Base-by-base conservation (phyloP, 2,797 vertebrate genomes). In the Rousettus madagascariensis region DNA sequence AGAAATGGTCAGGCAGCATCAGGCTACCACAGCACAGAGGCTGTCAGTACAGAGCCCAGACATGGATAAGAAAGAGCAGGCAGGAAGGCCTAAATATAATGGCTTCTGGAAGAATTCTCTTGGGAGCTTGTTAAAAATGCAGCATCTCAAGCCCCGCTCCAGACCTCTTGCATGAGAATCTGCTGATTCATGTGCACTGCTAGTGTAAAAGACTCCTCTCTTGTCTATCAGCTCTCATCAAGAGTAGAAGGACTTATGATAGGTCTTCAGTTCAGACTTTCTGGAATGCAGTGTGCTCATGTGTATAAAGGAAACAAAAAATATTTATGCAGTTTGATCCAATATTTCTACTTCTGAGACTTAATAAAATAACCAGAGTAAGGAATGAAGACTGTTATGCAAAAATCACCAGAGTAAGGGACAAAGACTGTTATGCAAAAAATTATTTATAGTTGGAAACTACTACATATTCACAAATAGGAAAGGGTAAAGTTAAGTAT, bases 101-200 rank as follows among this genome's bases (percentile, higher is more conserved):
- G 16, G 2, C 30, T 41, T 8, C 72, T 1, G 0, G 74, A 15
- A 30, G n/a, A 1, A 1, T 22, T 33, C n/a, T 92, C 59, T 17
- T 26, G 65, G 8, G 61, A 59, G 24, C 51, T 43, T 10, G 30
- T 30, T 43, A n/a, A n/a, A 74, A 83, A 30, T 3, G 16, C 22
- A 28, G n/a, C 6, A 1, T 38, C 66, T 63, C 8, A 1, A 8
- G n/a, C 28, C 30, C n/a, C 20, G 4, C 63, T 4, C 11, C 49
- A 49, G 72, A n/a, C 22, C 43, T 38, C 33, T 38, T 46, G 2
- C 17, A 0, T 49, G 30, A 22, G 69, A 43, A 12, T 33, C 63
- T 11, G 46, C 1, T 3, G 17, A 36, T 13, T 8, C 9, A 22
- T 0, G 4, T 8, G 19, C 20, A 8, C 22, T 1, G 3, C 28